Evolutionary conservation across 2,888 invertebrate species (phyloP).

Genomic region (Leptodirus hochenwartii): DNA sequence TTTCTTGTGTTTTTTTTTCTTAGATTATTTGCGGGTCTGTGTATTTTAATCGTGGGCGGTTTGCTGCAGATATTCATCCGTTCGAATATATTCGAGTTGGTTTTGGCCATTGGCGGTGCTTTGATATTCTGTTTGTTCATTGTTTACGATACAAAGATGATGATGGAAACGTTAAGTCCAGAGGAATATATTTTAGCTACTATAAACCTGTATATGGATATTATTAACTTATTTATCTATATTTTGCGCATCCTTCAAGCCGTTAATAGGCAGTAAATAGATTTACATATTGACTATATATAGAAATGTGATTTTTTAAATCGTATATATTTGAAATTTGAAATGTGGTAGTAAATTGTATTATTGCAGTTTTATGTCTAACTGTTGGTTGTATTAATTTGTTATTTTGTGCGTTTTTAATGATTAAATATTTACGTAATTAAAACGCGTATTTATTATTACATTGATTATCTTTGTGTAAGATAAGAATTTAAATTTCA

Average conservation of each 20-base stretch:
- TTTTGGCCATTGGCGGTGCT: slow-evolving; percentile 54
- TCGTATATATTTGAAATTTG: too few species aligned
- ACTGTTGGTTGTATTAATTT: too few species aligned
- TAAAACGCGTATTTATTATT: too few species aligned
- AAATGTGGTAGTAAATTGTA: too few species aligned
- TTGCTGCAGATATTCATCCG: slow-evolving; percentile 58
- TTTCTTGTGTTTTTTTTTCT: slow-evolving; percentile 19
- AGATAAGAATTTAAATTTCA: too few species aligned
- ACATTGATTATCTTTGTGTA: too few species aligned
- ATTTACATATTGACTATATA: neutral
- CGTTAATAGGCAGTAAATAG: neutral
- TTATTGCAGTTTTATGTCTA: too few species aligned
- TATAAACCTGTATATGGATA: slow-evolving; percentile 73
- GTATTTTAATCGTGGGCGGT: slow-evolving; percentile 50
- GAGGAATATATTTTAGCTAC: slow-evolving; percentile 81
- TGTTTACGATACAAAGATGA: slow-evolving; percentile 67
- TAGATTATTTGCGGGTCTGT: slow-evolving; percentile 47
- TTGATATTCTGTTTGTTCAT: slow-evolving; percentile 65
- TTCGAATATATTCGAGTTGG: slow-evolving; percentile 48
- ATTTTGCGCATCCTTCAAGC: slow-evolving; percentile 57
- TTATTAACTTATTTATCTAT: slow-evolving; percentile 68
- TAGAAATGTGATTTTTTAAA: too few species aligned
- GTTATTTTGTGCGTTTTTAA: too few species aligned
- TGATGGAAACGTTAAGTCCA: slow-evolving; percentile 62
- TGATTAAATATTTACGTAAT: too few species aligned